Base-by-base conservation (phyloP, 2,113 vertebrate species). In the Bombycilla garrulus region DNA sequence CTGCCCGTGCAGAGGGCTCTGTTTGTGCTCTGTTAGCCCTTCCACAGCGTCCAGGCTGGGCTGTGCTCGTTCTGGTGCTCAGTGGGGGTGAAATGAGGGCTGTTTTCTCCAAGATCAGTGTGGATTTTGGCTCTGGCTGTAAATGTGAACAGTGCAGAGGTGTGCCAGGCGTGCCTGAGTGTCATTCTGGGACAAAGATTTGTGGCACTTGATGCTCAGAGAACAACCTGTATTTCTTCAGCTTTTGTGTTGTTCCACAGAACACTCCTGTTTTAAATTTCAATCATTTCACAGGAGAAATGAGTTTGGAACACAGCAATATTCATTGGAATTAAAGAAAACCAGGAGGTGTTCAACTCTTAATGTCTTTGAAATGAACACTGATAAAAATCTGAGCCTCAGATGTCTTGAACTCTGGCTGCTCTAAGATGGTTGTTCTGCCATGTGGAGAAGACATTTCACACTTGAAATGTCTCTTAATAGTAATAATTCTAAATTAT, bases 1-100 rank as follows among this genome's bases (percentile, higher is more conserved):
- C 50, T 77, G 8, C 24, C 40, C 62, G 84, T 73, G 12, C 4
- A 6, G 40, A 60, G 74, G 17, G 35, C 4, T 53, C 36, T 5
- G 7, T 44, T 56, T 67, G 40, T 76, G 66, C 76, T 73, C 45
- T 65, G 17, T 26, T 13, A 19, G 4, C 38, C 35, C 48, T 57
- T 33, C 2, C 7, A 3, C 11, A 5, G 8, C 0, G 1, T 4
- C 5, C 45, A 7, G 58, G 29, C 26, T 21, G 60, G 36, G 54
- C 72, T 60, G 72, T 19, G 54, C 17, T 29, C 3, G 0, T 36
- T 62, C n/a, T n/a, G n/a, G n/a, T n/a, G 76, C 40, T 89, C 69
- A 31, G 6, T 6, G 28, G 69, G 50, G 35, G 10, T 23, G 11
- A 29, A 69, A 29, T 26, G 38, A 57, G 13, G 3, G 6, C 3